Evolutionary conservation across 2,888 invertebrate species (phyloP), one percentile per base, ranked within the genome.

Genomic region (Caenorhabditis becei): DNA sequence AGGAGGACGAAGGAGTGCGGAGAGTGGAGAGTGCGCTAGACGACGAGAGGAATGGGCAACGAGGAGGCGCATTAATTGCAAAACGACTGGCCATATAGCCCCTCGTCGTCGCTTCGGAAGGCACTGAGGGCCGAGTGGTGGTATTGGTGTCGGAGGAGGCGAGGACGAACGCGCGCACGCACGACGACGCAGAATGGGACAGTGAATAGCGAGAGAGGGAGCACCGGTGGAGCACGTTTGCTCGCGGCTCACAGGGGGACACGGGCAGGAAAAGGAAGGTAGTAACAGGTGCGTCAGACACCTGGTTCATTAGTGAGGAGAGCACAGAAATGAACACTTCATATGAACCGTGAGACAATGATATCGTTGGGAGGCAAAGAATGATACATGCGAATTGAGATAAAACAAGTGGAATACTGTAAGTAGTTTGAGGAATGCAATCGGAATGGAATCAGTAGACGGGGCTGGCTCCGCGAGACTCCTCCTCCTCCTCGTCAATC

Each of bases 31-130:
- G 74, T 23, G 47, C n/a, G 56, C 14, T 23, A 65, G 65, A 74
- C 74, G 62, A 54, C 62, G 71, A 62, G 54, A 32, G 16, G 24
- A 37, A 59, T 49, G 23, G 47, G 20, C 14, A 53, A 35, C n/a
- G 35, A 41, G 51, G 59, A 65, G 65, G 49, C 65, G 59, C 65
- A 74, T 74, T 74, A 74, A 74, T 74, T 74, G 74, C 74, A 74
- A 74, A 74, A 74, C 74, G 65, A 74, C 74, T 74, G 74, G 65
- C 65, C 74, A 74, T 65, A 65, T 66, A 74, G 74, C 74, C 74
- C 56, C 58, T 23, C 53, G 53, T 26, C 53, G 53, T 41, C 26
- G 24, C 24, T 53, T 53, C 24, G 26, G 53, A 53, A 32, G 20
- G 54, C n/a, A 71, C 41, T 32, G 41, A 44, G 51, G 35, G 14